Base-by-base conservation (phyloP, 2,888 invertebrate species). In the Pandemis corylana region DNA sequence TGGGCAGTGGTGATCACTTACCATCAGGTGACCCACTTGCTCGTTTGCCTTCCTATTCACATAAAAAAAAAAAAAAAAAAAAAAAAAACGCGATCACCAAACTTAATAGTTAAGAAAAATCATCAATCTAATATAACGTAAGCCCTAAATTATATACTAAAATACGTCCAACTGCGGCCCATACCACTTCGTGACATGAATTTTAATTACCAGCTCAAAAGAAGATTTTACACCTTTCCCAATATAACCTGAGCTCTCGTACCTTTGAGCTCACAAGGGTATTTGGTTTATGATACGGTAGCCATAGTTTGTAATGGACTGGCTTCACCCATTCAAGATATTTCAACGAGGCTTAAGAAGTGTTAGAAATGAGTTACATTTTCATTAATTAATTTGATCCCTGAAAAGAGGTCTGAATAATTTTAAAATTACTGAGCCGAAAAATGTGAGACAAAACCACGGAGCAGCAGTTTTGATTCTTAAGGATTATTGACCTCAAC, bases 161-260 rank as follows among this genome's bases (percentile, higher is more conserved):
- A 68, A 56, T 51, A 15, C 2, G 46, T 6, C 53, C 46, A 64
- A 20, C 51, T 28, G 7, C 53, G 49, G n/a, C 28, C 46, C 41
- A 36, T 36, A 6, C 63, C 46, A 13, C 49, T 64, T 49, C 73
- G 68, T 73, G 73, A 46, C 20, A 12, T 56, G 68, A 69, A 73
- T 73, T 42, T 65, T 68, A 73, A 73, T 73, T 68, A 56, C 4
- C 46, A 59, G 46, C 63, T 73, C 46, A 59, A 68, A 64, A 56
- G 71, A 66, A 71, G 63, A 73, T 64, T 73, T 68, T 42, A 13
- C 59, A 65, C 59, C 56, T 69, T 59, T 13, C 51, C 49, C 64
- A 64, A 41, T 13, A 5, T 51, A 69, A 10, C 53, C 7, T 9
- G 42, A 15, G 7, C n/a, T 12, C 9, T 6, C 3, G 5, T 7